Base-by-base conservation (phyloP, 2,113 vertebrate species). In the Nicator chloris region DNA sequence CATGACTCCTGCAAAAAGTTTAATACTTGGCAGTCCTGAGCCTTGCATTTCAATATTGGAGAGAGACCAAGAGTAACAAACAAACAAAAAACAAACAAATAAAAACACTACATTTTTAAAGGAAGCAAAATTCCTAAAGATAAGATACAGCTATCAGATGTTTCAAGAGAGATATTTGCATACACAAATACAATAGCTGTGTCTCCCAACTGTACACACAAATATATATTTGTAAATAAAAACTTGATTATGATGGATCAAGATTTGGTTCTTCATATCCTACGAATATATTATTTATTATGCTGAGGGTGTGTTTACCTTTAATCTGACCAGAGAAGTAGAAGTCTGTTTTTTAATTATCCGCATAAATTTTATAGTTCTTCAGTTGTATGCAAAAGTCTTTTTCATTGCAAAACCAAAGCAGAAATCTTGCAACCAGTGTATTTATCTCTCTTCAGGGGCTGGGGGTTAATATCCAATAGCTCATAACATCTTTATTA, bases 401-500 rank as follows among this genome's bases (percentile, higher is more conserved):
- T 93, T 89, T 97, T 93, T 91, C 45, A 28, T 82, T 96, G 75
- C 82, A 94, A 97, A 97, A 98, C 79, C 94, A 97, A 97, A 97
- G 90, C 92, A 90, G 71, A 97, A 96, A 94, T 92, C 88, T 90
- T 94, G 89, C 89, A 95, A 96, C 86, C 71, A 84, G 63, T 95
- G 92, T 97, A 95, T 97, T 98, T 98, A 97, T 97, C 91, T 97
- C 94, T 98, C 97, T 98, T 98, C 93, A 95, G 95, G 92, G 97
- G 95, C 95, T 97, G 92, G 92, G 93, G 97, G 97, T 98, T 98
- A 98, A 98, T 98, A 98, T 97, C 94, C 96, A 96, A 97, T 97
- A 98, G 97, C 97, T 98, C 96, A 95, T 98, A 98, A 97, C 96
- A 96, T 98, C 98, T 98, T 98, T 98, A 98, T 98, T 98, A 98